Base-by-base conservation (phyloP, 2,113 vertebrate species). In the Aramus guarauna region DNA sequence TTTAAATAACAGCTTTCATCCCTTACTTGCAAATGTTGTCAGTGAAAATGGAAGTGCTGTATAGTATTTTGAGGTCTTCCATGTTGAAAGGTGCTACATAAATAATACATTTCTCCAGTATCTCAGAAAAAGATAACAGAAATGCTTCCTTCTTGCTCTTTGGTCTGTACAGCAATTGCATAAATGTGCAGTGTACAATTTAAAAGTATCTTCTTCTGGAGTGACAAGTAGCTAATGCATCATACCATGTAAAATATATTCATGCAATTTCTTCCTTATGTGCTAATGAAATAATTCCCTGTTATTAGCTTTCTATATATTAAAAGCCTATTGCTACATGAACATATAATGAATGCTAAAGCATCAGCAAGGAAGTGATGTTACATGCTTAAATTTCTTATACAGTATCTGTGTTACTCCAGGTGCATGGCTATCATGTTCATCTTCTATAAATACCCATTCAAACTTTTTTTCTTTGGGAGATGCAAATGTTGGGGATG, bases 1-100 rank as follows among this genome's bases (percentile, higher is more conserved):
- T 64, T 92, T 85, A 88, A 95, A 34, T 43, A 76, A 67, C 39
- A 71, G 34, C 82, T 93, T 96, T 96, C 76, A 96, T 80, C 36
- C 56, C 39, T 66, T 48, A 74, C 37, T 88, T 76, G 23, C 72
- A 94, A 79, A 80, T 59, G 47, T 37, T 85, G 47, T 60, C 72
- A 82, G 22, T 66, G 83, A 83, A 90, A 93, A 56, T 72, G 36
- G 72, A 90, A 93, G 41, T 11, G 32, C 77, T 92, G 45, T 78
- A 75, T 92, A 83, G n/a, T 2, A 1, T 90, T 94, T 62, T 73
- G 62, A 88, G 47, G 84, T 56, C 56, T 74, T 90, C 50, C 55
- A 77, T 5, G 73, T 91, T 89, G 29, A 91, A 74, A 87, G 15
- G 12, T 63, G 43, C 45, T 63, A 79, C 41, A 76, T 73, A 87